These are phyloP conservation scores for Octodon degus DNA, from an alignment of 2,113 vertebrate species.

Conservation along the genomic window DNA sequence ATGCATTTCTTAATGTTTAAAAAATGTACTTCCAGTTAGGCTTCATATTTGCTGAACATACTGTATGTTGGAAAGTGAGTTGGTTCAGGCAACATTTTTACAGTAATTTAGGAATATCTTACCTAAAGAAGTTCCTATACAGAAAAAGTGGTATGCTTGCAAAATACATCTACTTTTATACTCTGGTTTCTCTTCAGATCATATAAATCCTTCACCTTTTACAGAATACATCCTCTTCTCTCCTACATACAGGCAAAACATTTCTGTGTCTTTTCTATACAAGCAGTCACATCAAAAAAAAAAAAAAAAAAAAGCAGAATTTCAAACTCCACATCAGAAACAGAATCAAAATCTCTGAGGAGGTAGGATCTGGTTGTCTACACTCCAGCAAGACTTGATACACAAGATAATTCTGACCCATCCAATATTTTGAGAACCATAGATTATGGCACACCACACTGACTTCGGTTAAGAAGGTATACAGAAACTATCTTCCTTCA, in stretches of 20 bases:
- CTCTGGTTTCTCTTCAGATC: not conserved
- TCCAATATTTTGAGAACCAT: not conserved
- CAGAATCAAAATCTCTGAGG: not conserved
- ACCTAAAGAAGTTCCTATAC: not conserved
- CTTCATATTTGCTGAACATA: not conserved
- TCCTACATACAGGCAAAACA: not conserved
- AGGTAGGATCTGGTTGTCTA: not conserved
- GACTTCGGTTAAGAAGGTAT: not conserved
- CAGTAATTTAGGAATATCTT: not conserved
- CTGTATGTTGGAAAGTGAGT: not conserved
- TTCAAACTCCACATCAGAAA: not conserved
- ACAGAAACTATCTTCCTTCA: not conserved
- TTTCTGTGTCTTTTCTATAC: not conserved
- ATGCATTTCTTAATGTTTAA: not conserved
- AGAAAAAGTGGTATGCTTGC: not conserved
- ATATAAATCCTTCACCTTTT: not conserved
- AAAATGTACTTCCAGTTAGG: not conserved
- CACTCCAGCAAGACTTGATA: not conserved
- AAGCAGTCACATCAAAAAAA: not conserved
- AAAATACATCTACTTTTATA: not conserved
- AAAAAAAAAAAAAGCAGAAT: not conserved
- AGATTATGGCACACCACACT: not conserved
- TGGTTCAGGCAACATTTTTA: not conserved
- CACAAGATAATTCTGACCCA: not conserved
- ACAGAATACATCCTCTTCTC: not conserved